These are phyloP conservation scores for Saturnia japonica DNA, from an alignment of 2,888 invertebrate species.

Conservation along the genomic window DNA sequence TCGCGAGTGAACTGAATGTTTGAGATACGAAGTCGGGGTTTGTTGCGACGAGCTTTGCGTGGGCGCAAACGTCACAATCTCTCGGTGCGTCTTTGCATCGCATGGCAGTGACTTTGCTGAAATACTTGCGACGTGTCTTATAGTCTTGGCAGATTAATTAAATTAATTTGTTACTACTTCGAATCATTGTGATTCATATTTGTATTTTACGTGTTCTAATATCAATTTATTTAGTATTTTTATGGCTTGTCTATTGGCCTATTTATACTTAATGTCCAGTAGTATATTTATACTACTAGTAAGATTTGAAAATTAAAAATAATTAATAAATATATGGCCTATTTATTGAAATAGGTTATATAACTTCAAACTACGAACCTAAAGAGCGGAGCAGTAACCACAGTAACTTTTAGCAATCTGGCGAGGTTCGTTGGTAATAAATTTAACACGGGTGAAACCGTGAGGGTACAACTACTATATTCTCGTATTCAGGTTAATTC, in stretches of 20 bases:
- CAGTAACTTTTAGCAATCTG: no score
- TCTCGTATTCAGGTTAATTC: not conserved
- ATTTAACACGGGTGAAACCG: no score
- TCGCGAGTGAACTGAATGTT: constrained; percentile 67
- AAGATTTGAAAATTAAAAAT: no score
- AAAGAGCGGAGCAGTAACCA: no score
- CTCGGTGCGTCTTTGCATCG: constrained; percentile 52
- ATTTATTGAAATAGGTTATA: no score
- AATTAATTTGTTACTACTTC: constrained; percentile 57
- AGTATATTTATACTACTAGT: no score
- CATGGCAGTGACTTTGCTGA: constrained; percentile 47
- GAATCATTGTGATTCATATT: constrained; percentile 24
- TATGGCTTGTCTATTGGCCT: not conserved
- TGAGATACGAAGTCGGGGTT: constrained; percentile 55
- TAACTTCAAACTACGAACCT: no score
- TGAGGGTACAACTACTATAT: not conserved
- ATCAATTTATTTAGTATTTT: not conserved
- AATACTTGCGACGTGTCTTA: constrained; percentile 34
- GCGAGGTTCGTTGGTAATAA: no score
- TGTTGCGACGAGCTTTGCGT: constrained; percentile 69
- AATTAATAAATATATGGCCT: no score
- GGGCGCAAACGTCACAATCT: constrained; percentile 49
- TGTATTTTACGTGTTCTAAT: not conserved
- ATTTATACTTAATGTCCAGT: not conserved
- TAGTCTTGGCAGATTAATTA: constrained; percentile 69